Conservation (phyloP, 2,797 vertebrate species). For the Coranthus polyacanthus region DNA sequence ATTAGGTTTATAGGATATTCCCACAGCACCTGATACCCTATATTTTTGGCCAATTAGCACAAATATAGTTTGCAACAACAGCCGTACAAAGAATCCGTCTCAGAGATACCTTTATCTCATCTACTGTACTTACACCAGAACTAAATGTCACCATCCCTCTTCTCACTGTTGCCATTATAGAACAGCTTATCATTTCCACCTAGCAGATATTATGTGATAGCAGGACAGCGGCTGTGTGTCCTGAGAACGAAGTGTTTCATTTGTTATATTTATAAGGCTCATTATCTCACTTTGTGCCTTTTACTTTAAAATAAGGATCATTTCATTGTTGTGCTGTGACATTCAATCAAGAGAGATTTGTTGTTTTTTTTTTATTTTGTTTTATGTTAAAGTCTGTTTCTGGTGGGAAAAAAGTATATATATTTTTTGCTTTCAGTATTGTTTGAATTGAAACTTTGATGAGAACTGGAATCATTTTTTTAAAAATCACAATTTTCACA, state of each 20-base stretch:
- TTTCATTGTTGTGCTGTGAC: slow-evolving; percentile 10
- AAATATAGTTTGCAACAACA: slow-evolving; percentile 38
- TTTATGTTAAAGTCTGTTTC: too few species aligned
- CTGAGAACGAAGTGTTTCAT: slow-evolving; percentile 11
- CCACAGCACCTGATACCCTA: slow-evolving; percentile 45
- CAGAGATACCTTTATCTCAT: slow-evolving; percentile 31
- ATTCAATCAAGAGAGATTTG: too few species aligned
- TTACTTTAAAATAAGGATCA: slow-evolving; percentile 7
- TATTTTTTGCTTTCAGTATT: too few species aligned
- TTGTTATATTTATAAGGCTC: slow-evolving; percentile 24
- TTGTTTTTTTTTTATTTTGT: too few species aligned
- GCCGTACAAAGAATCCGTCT: slow-evolving; percentile 6
- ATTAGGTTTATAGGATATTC: slow-evolving; percentile 64
- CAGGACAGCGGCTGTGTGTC: too few species aligned
- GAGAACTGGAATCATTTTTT: too few species aligned
- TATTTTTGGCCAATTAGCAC: slow-evolving; percentile 55
- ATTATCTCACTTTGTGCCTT: slow-evolving; percentile 7
- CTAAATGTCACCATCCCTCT: slow-evolving; percentile 30
- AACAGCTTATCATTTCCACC: slow-evolving; percentile 8
- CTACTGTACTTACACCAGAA: slow-evolving; percentile 7
- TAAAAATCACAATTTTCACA: too few species aligned
- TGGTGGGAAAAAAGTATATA: too few species aligned
- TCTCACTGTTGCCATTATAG: slow-evolving; percentile 19
- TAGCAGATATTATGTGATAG: slow-evolving; percentile 17
- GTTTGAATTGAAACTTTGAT: too few species aligned